These are phyloP conservation scores for Chloropsis hardwickii DNA, from an alignment of 2,113 vertebrate genomes.

Conservation along the genomic window DNA sequence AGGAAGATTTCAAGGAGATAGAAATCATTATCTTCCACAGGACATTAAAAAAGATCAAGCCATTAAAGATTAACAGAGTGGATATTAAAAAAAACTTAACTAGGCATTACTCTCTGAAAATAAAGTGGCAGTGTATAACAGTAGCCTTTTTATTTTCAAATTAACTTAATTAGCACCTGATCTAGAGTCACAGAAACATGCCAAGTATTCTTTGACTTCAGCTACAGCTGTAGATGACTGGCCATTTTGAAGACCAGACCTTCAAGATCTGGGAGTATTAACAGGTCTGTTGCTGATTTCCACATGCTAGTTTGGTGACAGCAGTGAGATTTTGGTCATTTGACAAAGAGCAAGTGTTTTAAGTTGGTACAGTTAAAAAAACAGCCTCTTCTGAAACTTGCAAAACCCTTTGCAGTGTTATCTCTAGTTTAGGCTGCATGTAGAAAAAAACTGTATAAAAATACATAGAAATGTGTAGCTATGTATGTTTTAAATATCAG, in stretches of 20 bases:
- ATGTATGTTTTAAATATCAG: not conserved
- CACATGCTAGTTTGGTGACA: not conserved
- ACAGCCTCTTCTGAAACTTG: not conserved
- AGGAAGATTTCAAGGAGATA: not conserved
- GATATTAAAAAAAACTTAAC: not conserved
- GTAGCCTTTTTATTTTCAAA: not conserved
- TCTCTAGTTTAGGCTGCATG: not conserved
- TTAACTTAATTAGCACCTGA: not conserved
- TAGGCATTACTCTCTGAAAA: not conserved
- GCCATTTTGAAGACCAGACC: not conserved
- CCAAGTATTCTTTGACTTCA: not conserved
- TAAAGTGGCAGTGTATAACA: not conserved
- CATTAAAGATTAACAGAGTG: not conserved
- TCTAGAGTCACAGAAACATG: not conserved
- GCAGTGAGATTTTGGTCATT: not conserved
- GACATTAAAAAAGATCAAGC: not conserved
- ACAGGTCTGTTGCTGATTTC: not conserved
- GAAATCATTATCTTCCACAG: not conserved
- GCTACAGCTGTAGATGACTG: not conserved
- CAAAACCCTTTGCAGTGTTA: not conserved
- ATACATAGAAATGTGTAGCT: not conserved
- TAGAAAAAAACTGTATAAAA: not conserved
- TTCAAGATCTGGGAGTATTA: not conserved
- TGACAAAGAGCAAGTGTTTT: not conserved
- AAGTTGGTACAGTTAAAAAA: not conserved